A percentile compares a stretch with the other conserved stretches of the same genome.
phyloP scores from a whole-genome alignment of 2,888 invertebrate genomes.

The Strigamia maritima region DNA sequence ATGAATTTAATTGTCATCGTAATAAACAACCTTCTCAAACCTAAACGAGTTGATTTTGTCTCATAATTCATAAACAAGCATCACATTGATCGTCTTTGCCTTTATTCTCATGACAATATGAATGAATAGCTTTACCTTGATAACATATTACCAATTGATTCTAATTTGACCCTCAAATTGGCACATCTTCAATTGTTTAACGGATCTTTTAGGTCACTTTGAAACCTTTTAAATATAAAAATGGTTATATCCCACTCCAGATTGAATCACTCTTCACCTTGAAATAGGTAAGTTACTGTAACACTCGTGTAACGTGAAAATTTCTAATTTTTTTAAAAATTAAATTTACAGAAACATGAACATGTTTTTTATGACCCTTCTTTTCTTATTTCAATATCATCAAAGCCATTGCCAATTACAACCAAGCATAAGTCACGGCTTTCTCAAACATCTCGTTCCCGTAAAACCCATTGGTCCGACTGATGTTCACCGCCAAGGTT shows the following conservation, averaged over 20 bases:
- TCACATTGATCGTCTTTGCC: not conserved
- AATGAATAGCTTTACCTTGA: not conserved
- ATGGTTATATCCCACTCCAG: not conserved
- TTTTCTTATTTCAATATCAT: not conserved
- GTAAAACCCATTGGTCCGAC: constrained; percentile 7
- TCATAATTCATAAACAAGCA: not conserved
- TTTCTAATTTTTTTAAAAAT: not conserved
- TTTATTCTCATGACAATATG: not conserved
- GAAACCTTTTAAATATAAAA: not conserved
- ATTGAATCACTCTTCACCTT: not conserved
- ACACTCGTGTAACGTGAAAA: too few relatives aligned
- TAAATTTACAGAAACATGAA: constrained; percentile 2
- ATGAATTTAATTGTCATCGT: too few relatives aligned
- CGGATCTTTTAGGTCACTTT: constrained; percentile 24
- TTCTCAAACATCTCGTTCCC: not conserved
- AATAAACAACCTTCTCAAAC: too few relatives aligned
- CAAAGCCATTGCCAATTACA: not conserved
- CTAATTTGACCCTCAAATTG: constrained; percentile 3
- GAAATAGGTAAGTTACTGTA: not conserved
- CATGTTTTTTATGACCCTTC: not conserved
- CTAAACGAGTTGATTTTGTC: not conserved
- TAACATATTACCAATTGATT: not conserved
- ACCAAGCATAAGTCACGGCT: not conserved
- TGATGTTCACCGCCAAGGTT: constrained; percentile 20
- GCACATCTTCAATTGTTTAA: constrained; percentile 32